Evolutionary conservation across 1,140 invertebrate genomes (phyloP), one percentile per base, ranked within the genome.

Genomic region (Kradibia gibbosae): DNA sequence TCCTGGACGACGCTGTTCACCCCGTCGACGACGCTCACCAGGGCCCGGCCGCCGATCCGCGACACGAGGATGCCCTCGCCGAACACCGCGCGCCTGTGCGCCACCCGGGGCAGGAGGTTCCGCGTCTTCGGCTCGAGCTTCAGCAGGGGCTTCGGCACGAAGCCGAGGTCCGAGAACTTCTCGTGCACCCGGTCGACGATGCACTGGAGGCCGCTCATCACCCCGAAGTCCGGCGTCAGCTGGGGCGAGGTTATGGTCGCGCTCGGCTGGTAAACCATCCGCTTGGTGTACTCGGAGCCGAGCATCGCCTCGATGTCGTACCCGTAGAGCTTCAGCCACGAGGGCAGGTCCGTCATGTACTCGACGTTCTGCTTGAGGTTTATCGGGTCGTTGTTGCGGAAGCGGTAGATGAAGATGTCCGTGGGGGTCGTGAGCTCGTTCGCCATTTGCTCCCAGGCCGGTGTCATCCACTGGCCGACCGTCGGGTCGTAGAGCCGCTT

Each of bases 381-480:
- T 81, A 99, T 94, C 0, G 97, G 97, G 89, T 98, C 97, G 86
- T 98, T 98, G 86, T 97, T 97, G 82, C 95, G 94, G 92, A 97
- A 98, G 81, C 97, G 92, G 86, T 98, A 98, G 77, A 97, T 96
- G 87, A 98, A 98, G 31, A 98, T 95, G 86, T 97, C 96, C 0
- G 95, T 96, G 1, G 97, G 97, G 22, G 95, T 94, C 13, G 94
- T 96, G 71, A 98, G 91, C 78, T 94, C 92, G 20, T 95, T 95
- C 0, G 96, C 95, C 82, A 98, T 92, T 82, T 95, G 94, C 85
- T 97, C 95, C 95, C 97, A 99, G 42, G 95, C 94, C 0, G 98
- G 98, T 0, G 96, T 97, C 93, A 98, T 96, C 97, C 97, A 99
- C 86, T 98, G 97, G 4, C 97, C 98, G 55, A 98, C 96, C 0